Conservation (phyloP, 92 coral and sea anemone species). For the Bergia sp. region DNA sequence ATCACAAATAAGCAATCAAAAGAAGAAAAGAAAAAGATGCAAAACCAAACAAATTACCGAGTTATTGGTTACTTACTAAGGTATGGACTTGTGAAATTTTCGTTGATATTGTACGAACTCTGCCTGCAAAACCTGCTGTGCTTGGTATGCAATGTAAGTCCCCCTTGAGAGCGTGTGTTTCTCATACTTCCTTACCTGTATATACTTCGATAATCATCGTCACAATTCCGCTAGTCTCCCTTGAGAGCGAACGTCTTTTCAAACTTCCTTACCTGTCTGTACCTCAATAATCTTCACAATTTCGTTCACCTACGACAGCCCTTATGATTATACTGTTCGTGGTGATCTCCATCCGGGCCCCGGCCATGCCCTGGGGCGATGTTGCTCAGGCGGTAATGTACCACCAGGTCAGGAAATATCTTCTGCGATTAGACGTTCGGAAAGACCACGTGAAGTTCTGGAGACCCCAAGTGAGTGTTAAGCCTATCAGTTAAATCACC, state of each 20-base stretch:
- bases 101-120: too few species aligned
- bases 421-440: constrained; percentile 87
- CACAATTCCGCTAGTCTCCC: too few species aligned
- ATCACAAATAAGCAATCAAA: too few species aligned
- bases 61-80: too few species aligned
- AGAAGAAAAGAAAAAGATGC: too few species aligned
- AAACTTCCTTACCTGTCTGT: not conserved
- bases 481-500: not conserved
- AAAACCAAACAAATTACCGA: too few species aligned
- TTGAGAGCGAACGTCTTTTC: not conserved
- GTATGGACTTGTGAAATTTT: too few species aligned
- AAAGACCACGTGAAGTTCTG: constrained; percentile 95
- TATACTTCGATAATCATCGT: not conserved
- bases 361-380: constrained; percentile 99
- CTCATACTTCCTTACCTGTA: not conserved
- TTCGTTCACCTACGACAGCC: constrained; percentile 51
- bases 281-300: not conserved
- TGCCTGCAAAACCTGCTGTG: too few species aligned
- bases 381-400: constrained; percentile 97
- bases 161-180: not conserved
- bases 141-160: too few species aligned
- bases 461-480: constrained; percentile 89
- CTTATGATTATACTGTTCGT: constrained; percentile 88
- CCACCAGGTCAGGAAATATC: constrained; percentile 97
- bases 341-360: constrained; percentile 94